Conservation (phyloP, 2,113 vertebrate genomes). For the Mormyrus lacerda region DNA sequence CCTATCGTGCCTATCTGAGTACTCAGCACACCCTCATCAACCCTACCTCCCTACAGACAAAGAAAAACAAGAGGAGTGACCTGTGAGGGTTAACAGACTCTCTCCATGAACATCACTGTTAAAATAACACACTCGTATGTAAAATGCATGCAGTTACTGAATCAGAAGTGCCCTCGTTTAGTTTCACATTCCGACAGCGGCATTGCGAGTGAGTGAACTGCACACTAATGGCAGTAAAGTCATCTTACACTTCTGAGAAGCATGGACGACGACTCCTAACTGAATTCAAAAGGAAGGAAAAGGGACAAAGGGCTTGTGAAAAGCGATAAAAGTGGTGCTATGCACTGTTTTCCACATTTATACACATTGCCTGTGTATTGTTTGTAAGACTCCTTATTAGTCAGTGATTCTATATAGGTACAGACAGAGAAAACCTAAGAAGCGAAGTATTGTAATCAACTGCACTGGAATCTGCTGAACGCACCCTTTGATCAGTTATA, state of each 20-base stretch:
- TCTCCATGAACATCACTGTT: slow-evolving; percentile 49
- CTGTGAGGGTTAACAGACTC: slow-evolving; percentile 56
- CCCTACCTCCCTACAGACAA: slow-evolving; percentile 22
- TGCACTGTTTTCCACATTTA: background rate
- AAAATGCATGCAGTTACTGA: slow-evolving; percentile 54
- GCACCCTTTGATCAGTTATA: slow-evolving; percentile 5
- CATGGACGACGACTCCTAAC: background rate
- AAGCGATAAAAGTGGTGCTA: background rate
- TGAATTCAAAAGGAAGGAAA: background rate
- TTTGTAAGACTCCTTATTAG: background rate
- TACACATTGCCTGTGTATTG: background rate
- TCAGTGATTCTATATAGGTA: background rate
- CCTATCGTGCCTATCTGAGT: slow-evolving; percentile 4
- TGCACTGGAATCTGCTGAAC: background rate
- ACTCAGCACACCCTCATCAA: slow-evolving; percentile 25
- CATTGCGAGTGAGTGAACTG: slow-evolving; percentile 43
- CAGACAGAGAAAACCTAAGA: background rate
- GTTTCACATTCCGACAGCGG: slow-evolving; percentile 47
- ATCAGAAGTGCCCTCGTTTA: slow-evolving; percentile 50
- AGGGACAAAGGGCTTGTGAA: background rate
- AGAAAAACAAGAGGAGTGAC: slow-evolving; percentile 35
- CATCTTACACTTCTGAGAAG: background rate
- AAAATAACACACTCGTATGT: slow-evolving; percentile 59
- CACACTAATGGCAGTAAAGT: slow-evolving; percentile 36
- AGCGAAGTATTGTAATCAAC: background rate